Evolutionary conservation across 1,140 invertebrate genomes (phyloP).

Genomic region (Ips typographus): DNA sequence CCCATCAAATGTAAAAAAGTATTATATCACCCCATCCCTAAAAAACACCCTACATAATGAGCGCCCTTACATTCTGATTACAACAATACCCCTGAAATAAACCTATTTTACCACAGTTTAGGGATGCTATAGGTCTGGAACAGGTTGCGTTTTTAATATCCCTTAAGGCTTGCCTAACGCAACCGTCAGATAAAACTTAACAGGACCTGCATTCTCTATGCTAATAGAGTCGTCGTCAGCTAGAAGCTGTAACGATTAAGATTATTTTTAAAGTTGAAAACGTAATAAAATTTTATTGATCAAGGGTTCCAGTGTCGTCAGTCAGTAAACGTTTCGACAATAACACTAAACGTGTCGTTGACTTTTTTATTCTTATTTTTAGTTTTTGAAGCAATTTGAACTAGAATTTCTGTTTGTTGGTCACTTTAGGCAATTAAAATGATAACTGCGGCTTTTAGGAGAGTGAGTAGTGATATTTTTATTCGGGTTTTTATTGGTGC

Average conservation of each 20-base stretch:
- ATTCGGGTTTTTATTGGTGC: neutral
- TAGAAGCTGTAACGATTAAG: neutral
- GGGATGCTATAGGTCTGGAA: too few species aligned
- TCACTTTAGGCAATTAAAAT: constrained; percentile 1
- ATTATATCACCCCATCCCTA: constrained; percentile 3
- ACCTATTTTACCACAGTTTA: constrained; percentile 11
- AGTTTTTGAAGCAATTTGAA: too few species aligned
- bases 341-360: constrained; percentile 1
- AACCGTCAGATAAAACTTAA: too few species aligned
- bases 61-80: constrained; percentile 20
- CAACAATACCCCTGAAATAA: constrained; percentile 21
- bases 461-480: neutral
- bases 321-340: neutral
- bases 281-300: constrained; percentile 3
- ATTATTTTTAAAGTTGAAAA: constrained; percentile 1
- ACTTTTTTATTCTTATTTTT: neutral
- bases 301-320: neutral
- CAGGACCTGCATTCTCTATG: too few species aligned
- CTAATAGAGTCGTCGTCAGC: too few species aligned
- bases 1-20: too few species aligned
- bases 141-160: too few species aligned
- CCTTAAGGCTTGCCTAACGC: too few species aligned
- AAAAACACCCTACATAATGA: constrained; percentile 15
- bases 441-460: neutral
- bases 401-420: neutral